These are phyloP conservation scores for Temnothorax curvispinosus DNA, from an alignment of 1,140 invertebrate genomes.

Conservation along the genomic window DNA sequence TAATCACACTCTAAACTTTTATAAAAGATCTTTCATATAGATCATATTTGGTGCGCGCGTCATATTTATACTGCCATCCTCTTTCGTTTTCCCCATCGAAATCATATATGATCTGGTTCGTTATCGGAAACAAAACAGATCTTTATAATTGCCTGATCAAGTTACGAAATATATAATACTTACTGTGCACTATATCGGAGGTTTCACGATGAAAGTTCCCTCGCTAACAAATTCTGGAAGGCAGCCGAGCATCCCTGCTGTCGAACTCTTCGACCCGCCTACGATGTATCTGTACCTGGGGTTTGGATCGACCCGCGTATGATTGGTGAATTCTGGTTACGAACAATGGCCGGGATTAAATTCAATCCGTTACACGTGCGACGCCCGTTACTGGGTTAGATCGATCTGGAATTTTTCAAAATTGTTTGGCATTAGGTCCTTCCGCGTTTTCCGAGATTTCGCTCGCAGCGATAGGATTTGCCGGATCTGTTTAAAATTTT, in stretches of 20 bases:
- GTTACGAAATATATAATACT: constrained; percentile 46
- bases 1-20: neutral
- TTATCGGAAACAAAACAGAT: constrained; percentile 34
- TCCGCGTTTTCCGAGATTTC: constrained; percentile 31
- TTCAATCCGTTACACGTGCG: constrained; percentile 73
- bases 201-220: neutral
- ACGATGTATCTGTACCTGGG: constrained; percentile 42
- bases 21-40: neutral
- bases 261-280: constrained; percentile 17
- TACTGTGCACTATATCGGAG: neutral
- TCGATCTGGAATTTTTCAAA: constrained; percentile 70
- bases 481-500: constrained; percentile 49
- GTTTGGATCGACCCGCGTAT: constrained; percentile 61
- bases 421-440: constrained; percentile 69
- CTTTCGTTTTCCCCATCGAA: neutral
- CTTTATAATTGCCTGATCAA: constrained; percentile 41
- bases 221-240: constrained; percentile 21
- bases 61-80: constrained; percentile 4
- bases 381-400: constrained; percentile 68
- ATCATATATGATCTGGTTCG: constrained; percentile 11
- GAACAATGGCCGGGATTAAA: constrained; percentile 73
- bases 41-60: neutral
- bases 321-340: constrained; percentile 74
- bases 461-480: constrained; percentile 38
- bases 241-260: constrained; percentile 9